Evolutionary conservation across 1,140 invertebrate genomes (phyloP), one percentile per base, ranked within the genome.

Genomic region (Pteromalus puparum): DNA sequence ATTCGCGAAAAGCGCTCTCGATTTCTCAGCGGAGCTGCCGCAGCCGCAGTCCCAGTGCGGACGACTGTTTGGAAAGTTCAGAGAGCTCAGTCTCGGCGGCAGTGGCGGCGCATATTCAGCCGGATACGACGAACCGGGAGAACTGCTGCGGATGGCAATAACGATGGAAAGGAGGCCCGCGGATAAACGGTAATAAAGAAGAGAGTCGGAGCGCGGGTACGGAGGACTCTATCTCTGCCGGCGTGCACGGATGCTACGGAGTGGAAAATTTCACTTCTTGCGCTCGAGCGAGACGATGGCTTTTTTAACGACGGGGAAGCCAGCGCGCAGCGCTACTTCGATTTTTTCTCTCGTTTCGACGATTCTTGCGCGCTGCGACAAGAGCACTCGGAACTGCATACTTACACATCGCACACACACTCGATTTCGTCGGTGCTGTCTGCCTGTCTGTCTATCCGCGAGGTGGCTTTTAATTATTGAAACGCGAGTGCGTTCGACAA

Each of bases 231-330:
- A 28, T 61, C 48, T 53, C 53, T 61, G 18, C 34, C 6, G 34
- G n/a, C n/a, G n/a, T 5, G 34, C 34, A 5, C 53, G 42, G 65
- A 75, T 65, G 61, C 72, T 65, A n/a, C 18, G 18, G 72, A 67
- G 48, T 67, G 81, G 81, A 82, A 82, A 82, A 82, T 76, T 67
- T 82, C 74, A 46, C 81, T 82, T 76, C 53, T 76, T 76, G 65
- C 81, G 21, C 61, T 76, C 68, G 81, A 67, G 73, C n/a, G 53
- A n/a, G 73, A 26, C 74, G 61, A 67, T 74, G 74, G 61, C 38
- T 82, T 74, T 26, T 75, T 74, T 81, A 81, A 81, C 42, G 80
- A 81, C 15, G n/a, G n/a, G n/a, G n/a, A n/a, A 7, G 67, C n/a
- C 13, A 26, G 10, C 7, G 18, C 18, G 24, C 38, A 65, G 67